Evolutionary conservation across 2,797 vertebrate genomes (phyloP).

Genomic region (Botia almorhae): DNA sequence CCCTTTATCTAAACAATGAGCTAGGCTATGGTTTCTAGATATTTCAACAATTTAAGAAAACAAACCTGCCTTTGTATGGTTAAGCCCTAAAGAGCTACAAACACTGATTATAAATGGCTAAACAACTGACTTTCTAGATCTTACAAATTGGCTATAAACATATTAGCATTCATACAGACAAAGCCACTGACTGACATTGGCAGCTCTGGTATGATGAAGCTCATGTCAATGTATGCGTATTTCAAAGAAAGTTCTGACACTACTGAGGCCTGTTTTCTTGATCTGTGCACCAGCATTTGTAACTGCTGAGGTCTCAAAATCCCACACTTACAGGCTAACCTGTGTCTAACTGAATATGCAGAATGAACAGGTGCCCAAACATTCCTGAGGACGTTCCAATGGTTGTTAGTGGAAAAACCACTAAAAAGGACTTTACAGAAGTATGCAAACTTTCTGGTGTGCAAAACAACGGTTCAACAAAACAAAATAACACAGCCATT

Average conservation of each 20-base stretch:
- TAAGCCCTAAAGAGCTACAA: conserved; percentile 12
- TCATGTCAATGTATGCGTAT: neutral
- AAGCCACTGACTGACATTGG: neutral
- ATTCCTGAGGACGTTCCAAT: neutral
- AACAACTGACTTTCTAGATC: neutral
- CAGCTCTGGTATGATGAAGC: neutral
- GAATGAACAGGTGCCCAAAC: neutral
- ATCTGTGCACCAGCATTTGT: neutral
- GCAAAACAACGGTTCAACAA: neutral
- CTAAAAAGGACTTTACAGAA: neutral
- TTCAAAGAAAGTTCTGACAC: neutral
- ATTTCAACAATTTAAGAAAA: conserved; percentile 7
- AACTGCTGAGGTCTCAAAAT: conserved; percentile 9
- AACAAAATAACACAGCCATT: neutral
- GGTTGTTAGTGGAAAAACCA: neutral
- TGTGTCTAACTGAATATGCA: neutral
- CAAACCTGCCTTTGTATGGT: neutral
- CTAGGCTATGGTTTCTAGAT: conserved; percentile 11
- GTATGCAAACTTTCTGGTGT: neutral
- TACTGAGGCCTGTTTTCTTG: neutral
- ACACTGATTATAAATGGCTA: conserved; percentile 2
- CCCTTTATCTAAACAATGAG: conserved; percentile 24
- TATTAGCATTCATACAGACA: neutral
- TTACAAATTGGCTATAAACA: conserved; percentile 10
- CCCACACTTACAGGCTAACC: neutral